A percentile compares a stretch with the other conserved stretches of the same genome.
Conservation (phyloP, 2,797 vertebrate species). For the Smutsia temminckii region DNA sequence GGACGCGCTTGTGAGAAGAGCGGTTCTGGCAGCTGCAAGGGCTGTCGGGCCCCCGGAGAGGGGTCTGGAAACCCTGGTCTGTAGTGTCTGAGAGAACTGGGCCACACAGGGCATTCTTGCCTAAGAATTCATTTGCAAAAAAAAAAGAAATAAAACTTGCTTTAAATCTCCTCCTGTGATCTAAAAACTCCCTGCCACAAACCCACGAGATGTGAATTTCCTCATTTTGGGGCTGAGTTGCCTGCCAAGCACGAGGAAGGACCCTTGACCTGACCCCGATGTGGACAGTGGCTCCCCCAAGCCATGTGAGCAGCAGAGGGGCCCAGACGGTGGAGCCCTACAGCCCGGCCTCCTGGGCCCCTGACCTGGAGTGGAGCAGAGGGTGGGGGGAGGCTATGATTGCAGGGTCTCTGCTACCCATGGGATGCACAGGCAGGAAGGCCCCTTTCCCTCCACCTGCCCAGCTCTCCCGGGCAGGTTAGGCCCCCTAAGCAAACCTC, state of each 20-base stretch:
- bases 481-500: not conserved
- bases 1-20: not conserved
- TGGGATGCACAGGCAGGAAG: not conserved
- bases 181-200: conserved; percentile 25
- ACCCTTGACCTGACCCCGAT: conserved; percentile 7
- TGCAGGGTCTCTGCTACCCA: accelerated
- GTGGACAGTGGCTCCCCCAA: not conserved
- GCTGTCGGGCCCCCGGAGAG: not conserved
- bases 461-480: accelerated
- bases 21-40: accelerated
- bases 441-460: accelerated
- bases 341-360: not conserved
- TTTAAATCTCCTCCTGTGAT: not conserved
- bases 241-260: conserved; percentile 8
- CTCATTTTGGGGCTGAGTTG: conserved; percentile 52
- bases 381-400: not conserved
- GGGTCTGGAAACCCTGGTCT: not conserved
- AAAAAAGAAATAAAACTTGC: not conserved
- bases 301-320: not conserved
- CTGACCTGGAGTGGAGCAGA: accelerated
- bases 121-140: not conserved
- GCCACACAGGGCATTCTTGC: accelerated
- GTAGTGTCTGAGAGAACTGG: accelerated
- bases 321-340: accelerated
- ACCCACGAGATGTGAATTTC: conserved; percentile 21